phyloP scores from a whole-genome alignment of 2,888 invertebrate species.

The Cotesia congregata region DNA sequence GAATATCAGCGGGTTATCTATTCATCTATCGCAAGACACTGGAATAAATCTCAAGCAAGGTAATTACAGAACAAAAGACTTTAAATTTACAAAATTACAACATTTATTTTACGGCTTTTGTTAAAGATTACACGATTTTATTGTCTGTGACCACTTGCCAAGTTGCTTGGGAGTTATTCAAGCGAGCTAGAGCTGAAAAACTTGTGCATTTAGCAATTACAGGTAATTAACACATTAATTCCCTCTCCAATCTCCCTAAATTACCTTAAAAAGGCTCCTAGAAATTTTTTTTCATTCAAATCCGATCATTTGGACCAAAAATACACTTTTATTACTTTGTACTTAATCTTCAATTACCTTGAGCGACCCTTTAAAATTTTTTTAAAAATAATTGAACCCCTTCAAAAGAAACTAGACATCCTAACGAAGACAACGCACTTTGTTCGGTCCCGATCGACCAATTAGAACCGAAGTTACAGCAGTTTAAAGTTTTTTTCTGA shows the following conservation, averaged over 20 bases:
- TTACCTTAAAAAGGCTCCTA: no score
- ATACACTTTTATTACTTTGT: background rate
- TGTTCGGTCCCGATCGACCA: background rate
- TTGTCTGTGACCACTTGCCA: conserved; percentile 82
- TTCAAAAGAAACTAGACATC: no score
- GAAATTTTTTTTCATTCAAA: background rate
- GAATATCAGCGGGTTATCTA: conserved; percentile 78
- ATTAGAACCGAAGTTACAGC: background rate
- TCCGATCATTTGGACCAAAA: background rate
- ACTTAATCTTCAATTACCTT: no score
- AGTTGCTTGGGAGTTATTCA: conserved; percentile 82
- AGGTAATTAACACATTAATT: conserved; percentile 62
- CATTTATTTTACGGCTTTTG: conserved; percentile 3
- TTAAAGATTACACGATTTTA: conserved; percentile 79
- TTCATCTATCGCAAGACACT: conserved; percentile 79
- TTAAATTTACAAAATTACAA: conserved; percentile 31
- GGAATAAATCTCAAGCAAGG: conserved; percentile 80
- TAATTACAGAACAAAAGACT: conserved; percentile 58
- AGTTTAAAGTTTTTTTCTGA: background rate
- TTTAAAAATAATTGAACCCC: no score
- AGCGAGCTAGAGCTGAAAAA: conserved; percentile 75
- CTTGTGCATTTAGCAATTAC: conserved; percentile 82
- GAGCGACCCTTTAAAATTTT: no score
- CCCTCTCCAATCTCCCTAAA: background rate
- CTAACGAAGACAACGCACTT: no score